These are phyloP conservation scores for Drosophila mimica DNA, from an alignment of 2,888 invertebrate species.

Conservation along the genomic window DNA sequence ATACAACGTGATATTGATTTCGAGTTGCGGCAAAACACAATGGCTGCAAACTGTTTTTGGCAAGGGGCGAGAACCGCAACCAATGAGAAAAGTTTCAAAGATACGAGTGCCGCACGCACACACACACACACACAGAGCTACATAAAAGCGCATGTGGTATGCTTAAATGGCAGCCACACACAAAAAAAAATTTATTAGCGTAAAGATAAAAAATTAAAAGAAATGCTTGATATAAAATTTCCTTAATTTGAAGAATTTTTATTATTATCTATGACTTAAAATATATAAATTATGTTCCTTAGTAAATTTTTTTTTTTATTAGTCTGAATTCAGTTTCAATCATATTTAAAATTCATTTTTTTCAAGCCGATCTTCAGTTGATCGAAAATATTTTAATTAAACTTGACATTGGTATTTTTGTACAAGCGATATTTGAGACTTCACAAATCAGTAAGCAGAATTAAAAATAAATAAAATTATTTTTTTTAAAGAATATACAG, in stretches of 20 bases:
- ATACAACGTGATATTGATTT: conserved; percentile 80
- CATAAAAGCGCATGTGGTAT: conserved; percentile 38
- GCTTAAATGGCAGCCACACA: conserved; percentile 39
- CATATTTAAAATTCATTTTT: background rate
- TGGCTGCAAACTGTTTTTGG: conserved; percentile 42
- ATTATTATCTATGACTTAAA: background rate
- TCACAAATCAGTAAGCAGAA: background rate
- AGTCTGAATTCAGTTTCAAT: background rate
- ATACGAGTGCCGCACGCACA: conserved; percentile 36
- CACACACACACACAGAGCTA: conserved; percentile 12
- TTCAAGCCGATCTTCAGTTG: background rate
- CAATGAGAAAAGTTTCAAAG: conserved; percentile 77
- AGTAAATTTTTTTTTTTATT: background rate
- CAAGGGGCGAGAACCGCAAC: conserved; percentile 47
- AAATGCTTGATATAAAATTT: background rate
- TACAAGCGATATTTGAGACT: background rate
- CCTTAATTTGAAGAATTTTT: background rate
- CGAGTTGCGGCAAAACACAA: conserved; percentile 68
- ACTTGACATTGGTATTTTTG: background rate
- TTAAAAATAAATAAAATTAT: background rate
- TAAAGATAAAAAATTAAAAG: background rate
- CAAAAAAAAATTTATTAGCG: background rate
- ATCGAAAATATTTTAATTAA: background rate
- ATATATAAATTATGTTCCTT: background rate
- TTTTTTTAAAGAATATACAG: background rate